Conservation (phyloP, 2,888 invertebrate species). For the Timema podura region DNA sequence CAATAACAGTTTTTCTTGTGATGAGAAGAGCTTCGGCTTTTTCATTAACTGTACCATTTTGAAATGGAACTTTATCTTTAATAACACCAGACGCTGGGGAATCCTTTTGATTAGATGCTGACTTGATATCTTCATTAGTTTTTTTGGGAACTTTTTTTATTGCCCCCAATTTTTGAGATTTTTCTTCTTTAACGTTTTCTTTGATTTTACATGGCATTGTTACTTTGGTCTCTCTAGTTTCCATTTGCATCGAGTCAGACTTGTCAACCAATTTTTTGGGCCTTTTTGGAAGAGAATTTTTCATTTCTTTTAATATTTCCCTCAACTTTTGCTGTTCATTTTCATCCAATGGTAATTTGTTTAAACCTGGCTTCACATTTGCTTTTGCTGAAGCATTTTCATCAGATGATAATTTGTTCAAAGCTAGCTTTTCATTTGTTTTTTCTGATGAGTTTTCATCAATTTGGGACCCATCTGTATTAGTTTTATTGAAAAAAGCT, state of each 20-base stretch:
- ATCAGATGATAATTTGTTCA: too few relatives aligned
- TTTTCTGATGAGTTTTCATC: too few relatives aligned
- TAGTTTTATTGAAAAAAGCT: constrained; percentile 40
- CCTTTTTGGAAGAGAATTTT: constrained; percentile 65
- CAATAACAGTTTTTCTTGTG: constrained; percentile 45
- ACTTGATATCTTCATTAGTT: constrained; percentile 2
- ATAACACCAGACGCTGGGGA: not conserved
- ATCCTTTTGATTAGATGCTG: not conserved
- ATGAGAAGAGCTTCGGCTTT: constrained; percentile 43
- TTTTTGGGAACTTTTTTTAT: constrained; percentile 28
- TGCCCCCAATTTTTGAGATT: constrained; percentile 26
- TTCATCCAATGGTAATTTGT: constrained; percentile 28
- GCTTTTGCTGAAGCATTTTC: not conserved
- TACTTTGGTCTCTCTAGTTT: not conserved
- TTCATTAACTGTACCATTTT: constrained; percentile 34
- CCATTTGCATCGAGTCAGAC: not conserved
- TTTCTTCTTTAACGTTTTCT: not conserved
- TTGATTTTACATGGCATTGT: not conserved
- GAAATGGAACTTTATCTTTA: not conserved
- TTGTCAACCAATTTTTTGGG: constrained; percentile 19
- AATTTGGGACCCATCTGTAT: constrained; percentile 6
- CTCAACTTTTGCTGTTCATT: constrained; percentile 47
- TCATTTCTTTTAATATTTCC: constrained; percentile 73
- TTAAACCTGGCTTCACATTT: constrained; percentile 17
- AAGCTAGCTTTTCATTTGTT: too few relatives aligned